phyloP scores from a whole-genome alignment of 2,888 invertebrate genomes.

The Leistus spinibarbis region DNA sequence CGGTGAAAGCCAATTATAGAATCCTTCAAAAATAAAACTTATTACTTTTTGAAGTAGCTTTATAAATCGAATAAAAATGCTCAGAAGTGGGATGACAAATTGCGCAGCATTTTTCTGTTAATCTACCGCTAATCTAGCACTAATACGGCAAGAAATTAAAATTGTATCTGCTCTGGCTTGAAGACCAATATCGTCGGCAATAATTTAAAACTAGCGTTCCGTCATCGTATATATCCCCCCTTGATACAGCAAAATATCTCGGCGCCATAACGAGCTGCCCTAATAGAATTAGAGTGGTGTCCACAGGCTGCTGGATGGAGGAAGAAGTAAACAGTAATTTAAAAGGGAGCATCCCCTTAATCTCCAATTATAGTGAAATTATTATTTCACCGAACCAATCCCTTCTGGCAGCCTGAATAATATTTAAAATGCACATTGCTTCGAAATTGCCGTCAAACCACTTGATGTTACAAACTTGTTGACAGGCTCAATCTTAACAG shows the following conservation, averaged over 20 bases:
- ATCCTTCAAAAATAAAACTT: not conserved
- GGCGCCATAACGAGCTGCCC: constrained; percentile 17
- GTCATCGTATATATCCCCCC: constrained; percentile 6
- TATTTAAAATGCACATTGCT: constrained; percentile 27
- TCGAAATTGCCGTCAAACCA: constrained; percentile 22
- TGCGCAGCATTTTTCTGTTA: constrained; percentile 1
- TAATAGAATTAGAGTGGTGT: constrained; percentile 5
- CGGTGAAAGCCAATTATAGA: not conserved
- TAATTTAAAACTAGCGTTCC: constrained; percentile 26
- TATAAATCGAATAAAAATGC: not conserved
- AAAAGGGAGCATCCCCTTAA: constrained; percentile 19
- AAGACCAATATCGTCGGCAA: constrained; percentile 1
- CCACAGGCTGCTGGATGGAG: not conserved
- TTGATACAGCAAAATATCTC: constrained; percentile 3
- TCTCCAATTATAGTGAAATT: constrained; percentile 36
- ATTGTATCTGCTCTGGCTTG: not conserved
- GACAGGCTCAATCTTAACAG: not conserved
- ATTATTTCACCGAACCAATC: constrained; percentile 29
- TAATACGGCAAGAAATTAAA: constrained; percentile 23
- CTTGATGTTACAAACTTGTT: not conserved
- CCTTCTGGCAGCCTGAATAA: constrained; percentile 6
- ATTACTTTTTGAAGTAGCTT: not conserved
- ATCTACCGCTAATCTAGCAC: not conserved
- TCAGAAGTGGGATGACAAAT: constrained; percentile 5
- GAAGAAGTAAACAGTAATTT: constrained; percentile 25